Evolutionary conservation across 2,113 vertebrate genomes (phyloP).

Genomic region (Limanda limanda): DNA sequence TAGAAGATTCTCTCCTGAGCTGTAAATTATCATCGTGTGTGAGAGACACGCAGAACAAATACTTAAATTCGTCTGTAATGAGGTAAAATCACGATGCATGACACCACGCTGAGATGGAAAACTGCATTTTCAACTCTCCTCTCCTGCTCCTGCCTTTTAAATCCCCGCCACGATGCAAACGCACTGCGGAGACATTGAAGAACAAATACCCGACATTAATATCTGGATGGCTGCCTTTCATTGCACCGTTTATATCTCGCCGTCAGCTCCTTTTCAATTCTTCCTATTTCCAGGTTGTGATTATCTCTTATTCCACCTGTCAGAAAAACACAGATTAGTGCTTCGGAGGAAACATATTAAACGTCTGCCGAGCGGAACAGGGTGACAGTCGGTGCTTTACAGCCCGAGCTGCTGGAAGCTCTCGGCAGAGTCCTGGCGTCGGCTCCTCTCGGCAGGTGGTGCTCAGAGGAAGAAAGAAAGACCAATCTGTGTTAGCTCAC

Average conservation of each 20-base stretch:
- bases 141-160: neutral
- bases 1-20: neutral
- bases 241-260: slow-evolving; percentile 5
- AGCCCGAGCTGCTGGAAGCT: slow-evolving; percentile 1
- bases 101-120: neutral
- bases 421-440: slow-evolving; percentile 9
- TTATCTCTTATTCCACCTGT: slow-evolving; percentile 25
- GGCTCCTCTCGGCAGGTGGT: slow-evolving; percentile 22
- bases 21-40: neutral
- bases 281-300: slow-evolving; percentile 13
- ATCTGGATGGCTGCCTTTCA: slow-evolving; percentile 24
- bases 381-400: slow-evolving; percentile 33
- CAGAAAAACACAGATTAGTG: slow-evolving; percentile 26
- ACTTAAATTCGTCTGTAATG: neutral
- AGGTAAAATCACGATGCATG: neutral
- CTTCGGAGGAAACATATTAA: slow-evolving; percentile 33
- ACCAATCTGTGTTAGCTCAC: neutral
- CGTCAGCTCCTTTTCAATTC: slow-evolving; percentile 3
- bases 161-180: neutral
- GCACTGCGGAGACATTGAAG: neutral
- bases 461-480: neutral
- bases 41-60: neutral
- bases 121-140: neutral
- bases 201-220: slow-evolving; percentile 25
- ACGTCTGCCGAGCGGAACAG: slow-evolving; percentile 4